Conservation (phyloP, 1,140 invertebrate genomes). For the Drosophila insularis region DNA sequence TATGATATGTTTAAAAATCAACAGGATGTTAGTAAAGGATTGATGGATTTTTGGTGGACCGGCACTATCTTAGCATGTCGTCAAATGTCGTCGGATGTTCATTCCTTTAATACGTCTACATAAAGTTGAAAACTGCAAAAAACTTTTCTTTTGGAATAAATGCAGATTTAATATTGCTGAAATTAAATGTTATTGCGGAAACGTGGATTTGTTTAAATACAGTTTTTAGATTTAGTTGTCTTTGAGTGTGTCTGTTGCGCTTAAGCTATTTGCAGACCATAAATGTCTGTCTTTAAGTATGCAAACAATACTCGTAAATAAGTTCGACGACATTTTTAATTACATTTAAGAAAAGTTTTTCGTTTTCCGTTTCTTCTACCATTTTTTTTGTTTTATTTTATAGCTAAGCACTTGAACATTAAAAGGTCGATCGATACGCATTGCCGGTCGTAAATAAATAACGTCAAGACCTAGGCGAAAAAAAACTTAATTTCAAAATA, state of each 20-base stretch:
- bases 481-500: conserved; percentile 77
- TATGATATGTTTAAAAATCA: too few relatives aligned
- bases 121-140: too few relatives aligned
- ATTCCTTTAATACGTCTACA: too few relatives aligned
- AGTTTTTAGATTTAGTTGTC: too few relatives aligned
- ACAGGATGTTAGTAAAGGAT: too few relatives aligned
- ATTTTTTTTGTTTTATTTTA: conserved; percentile 7
- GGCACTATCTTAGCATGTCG: too few relatives aligned
- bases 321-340: conserved; percentile 80
- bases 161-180: too few relatives aligned
- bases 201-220: too few relatives aligned
- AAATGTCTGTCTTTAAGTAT: conserved; percentile 47
- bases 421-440: conserved; percentile 73
- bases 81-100: too few relatives aligned
- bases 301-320: conserved; percentile 74
- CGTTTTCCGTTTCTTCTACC: not conserved
- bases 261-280: not conserved
- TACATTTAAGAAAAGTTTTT: conserved; percentile 73
- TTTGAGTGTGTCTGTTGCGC: not conserved
- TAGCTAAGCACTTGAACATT: conserved; percentile 35
- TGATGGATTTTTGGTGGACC: too few relatives aligned
- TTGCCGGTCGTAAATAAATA: conserved; percentile 71
- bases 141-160: too few relatives aligned
- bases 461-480: conserved; percentile 46
- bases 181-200: too few relatives aligned